phyloP scores from a whole-genome alignment of 2,888 invertebrate genomes.

The Cinara cedri region DNA sequence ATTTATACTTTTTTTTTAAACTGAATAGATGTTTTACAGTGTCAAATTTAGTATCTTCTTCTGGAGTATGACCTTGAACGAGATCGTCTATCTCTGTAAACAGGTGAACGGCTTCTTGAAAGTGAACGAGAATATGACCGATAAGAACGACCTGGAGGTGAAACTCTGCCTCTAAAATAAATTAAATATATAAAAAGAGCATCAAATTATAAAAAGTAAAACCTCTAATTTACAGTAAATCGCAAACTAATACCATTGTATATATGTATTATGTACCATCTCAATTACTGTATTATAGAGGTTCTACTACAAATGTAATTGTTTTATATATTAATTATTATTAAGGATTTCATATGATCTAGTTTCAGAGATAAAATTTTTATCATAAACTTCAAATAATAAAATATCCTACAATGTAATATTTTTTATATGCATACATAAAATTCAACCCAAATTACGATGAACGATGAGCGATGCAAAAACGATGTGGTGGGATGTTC shows the following conservation, averaged over 20 bases:
- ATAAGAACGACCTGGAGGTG: constrained; percentile 39
- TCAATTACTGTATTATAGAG: neutral
- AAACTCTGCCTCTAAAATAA: constrained; percentile 47
- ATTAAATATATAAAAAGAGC: neutral
- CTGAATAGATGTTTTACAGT: neutral
- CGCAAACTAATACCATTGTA: neutral
- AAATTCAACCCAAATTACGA: constrained; percentile 39
- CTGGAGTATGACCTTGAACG: constrained; percentile 42
- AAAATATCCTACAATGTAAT: constrained; percentile 3
- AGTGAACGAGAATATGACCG: constrained; percentile 50
- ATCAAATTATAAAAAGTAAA: constrained; percentile 1
- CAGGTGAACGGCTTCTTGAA: constrained; percentile 51
- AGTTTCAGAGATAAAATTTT: neutral
- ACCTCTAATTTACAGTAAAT: constrained; percentile 8
- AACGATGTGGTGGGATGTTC: constrained; percentile 34
- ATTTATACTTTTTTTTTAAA: neutral
- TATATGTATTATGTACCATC: neutral
- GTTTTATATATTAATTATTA: neutral
- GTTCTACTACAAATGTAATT: neutral
- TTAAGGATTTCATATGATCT: neutral
- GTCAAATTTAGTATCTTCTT: constrained; percentile 29
- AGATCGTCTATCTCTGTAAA: constrained; percentile 26
- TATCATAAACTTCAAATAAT: neutral
- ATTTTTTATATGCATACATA: constrained; percentile 32
- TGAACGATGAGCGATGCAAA: constrained; percentile 36